A percentile compares a stretch with the other conserved stretches of the same genome.
These are phyloP conservation scores for Corythornis cristatus DNA, from an alignment of 2,113 vertebrate genomes.

Conservation along the genomic window DNA sequence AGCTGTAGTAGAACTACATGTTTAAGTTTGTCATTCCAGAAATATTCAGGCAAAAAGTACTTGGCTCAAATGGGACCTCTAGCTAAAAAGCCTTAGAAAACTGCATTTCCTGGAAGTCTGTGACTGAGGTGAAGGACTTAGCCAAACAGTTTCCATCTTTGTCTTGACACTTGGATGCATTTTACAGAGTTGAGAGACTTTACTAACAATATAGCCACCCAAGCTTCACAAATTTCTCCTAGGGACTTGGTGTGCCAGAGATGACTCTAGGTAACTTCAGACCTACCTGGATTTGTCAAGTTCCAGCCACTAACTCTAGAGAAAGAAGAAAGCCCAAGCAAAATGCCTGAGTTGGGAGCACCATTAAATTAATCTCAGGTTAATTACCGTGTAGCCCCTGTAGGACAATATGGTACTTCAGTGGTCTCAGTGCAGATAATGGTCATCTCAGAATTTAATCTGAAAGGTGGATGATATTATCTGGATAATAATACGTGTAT, in stretches of 20 bases:
- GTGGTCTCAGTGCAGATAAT: not conserved
- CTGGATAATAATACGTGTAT: not conserved
- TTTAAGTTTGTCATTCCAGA: conserved; percentile 9
- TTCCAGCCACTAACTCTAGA: not conserved
- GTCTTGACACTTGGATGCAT: not conserved
- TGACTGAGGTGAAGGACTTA: not conserved
- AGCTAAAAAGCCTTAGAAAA: not conserved
- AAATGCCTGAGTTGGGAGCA: not conserved
- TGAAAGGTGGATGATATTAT: not conserved
- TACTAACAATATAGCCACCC: not conserved
- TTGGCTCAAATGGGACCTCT: not conserved
- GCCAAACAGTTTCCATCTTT: not conserved
- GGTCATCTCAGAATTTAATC: not conserved
- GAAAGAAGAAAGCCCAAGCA: not conserved
- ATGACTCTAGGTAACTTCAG: not conserved
- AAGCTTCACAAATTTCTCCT: not conserved
- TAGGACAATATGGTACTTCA: not conserved
- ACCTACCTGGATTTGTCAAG: not conserved
- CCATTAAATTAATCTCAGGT: not conserved
- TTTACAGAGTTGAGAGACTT: not conserved
- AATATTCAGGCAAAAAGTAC: not conserved
- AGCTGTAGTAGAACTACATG: not conserved
- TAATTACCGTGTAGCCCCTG: not conserved
- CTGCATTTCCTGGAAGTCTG: not conserved
- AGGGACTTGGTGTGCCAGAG: not conserved